Percentiles rank a stretch among this genome's conserved stretches.
phyloP scores from a whole-genome alignment of 2,888 invertebrate genomes.

The Thalpophila matura region DNA sequence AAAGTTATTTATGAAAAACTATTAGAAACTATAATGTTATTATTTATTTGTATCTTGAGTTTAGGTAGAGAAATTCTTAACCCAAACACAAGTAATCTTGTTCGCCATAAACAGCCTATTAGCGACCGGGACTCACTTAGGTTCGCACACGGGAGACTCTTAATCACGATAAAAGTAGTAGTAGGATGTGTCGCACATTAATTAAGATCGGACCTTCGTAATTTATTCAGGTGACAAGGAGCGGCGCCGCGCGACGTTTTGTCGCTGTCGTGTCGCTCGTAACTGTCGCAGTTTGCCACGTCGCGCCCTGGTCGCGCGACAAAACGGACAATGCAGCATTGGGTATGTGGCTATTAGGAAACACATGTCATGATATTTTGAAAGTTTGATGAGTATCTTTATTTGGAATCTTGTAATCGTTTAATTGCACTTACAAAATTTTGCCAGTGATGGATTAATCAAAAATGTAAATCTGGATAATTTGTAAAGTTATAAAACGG shows the following conservation, averaged over 20 bases:
- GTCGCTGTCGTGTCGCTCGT: constrained; percentile 65
- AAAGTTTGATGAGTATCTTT: background rate
- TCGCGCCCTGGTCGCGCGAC: constrained; percentile 60
- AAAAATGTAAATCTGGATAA: too few species aligned
- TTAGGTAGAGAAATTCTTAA: constrained; percentile 21
- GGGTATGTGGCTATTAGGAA: constrained; percentile 17
- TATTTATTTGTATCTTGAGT: background rate
- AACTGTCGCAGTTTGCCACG: constrained; percentile 72
- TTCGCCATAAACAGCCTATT: constrained; percentile 65
- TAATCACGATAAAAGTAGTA: constrained; percentile 83
- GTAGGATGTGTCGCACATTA: constrained; percentile 80
- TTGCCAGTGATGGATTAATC: too few species aligned
- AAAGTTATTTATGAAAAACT: too few species aligned
- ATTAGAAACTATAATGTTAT: background rate
- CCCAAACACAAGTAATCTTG: constrained; percentile 38
- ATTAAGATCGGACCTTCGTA: constrained; percentile 83
- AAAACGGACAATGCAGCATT: constrained; percentile 27
- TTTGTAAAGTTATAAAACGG: too few species aligned
- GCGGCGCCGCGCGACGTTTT: constrained; percentile 69
- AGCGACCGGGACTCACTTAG: constrained; percentile 66
- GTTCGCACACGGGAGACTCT: constrained; percentile 67
- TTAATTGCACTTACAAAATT: background rate
- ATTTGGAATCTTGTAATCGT: background rate
- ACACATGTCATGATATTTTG: background rate
- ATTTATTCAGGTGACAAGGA: constrained; percentile 86